Conservation (phyloP, 2,797 vertebrate genomes). For the Acipenser oxyrinchus region DNA sequence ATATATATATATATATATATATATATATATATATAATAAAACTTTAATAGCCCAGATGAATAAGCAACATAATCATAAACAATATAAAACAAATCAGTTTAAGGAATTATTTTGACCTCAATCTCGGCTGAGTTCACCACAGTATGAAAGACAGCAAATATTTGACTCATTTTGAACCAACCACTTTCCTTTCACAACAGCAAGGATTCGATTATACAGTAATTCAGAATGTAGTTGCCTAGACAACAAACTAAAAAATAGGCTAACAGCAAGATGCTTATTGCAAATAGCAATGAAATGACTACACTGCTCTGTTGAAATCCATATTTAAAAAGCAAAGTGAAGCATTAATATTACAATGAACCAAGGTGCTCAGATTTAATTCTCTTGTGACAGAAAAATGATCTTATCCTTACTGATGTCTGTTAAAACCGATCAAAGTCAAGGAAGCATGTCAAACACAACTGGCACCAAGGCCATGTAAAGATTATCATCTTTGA, state of each 20-base stretch:
- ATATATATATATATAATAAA: too few species aligned
- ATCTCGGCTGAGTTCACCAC: neutral
- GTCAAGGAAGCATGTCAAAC: too few species aligned
- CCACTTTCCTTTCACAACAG: conserved; percentile 11
- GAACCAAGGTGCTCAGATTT: conserved; percentile 4
- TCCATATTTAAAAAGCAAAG: conserved; percentile 4
- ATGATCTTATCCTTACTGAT: too few species aligned
- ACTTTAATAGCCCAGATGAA: too few species aligned
- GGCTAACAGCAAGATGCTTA: conserved; percentile 13
- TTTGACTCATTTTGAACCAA: conserved; percentile 4
- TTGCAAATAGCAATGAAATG: conserved; percentile 11
- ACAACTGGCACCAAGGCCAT: too few species aligned
- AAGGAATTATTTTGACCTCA: neutral
- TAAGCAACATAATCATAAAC: too few species aligned
- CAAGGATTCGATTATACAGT: conserved; percentile 13
- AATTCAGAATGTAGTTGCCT: conserved; percentile 27
- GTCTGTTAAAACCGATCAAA: too few species aligned
- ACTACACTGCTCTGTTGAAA: conserved; percentile 11
- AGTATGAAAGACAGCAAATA: conserved; percentile 14
- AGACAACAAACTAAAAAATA: conserved; percentile 30
- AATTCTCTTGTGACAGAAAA: neutral
- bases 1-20: too few species aligned
- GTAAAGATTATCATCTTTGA: too few species aligned
- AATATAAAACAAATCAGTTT: too few species aligned
- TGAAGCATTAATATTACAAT: neutral